Evolutionary conservation across 2,888 invertebrate species (phyloP), one percentile per base, ranked within the genome.

Genomic region (Escarpia spicata): DNA sequence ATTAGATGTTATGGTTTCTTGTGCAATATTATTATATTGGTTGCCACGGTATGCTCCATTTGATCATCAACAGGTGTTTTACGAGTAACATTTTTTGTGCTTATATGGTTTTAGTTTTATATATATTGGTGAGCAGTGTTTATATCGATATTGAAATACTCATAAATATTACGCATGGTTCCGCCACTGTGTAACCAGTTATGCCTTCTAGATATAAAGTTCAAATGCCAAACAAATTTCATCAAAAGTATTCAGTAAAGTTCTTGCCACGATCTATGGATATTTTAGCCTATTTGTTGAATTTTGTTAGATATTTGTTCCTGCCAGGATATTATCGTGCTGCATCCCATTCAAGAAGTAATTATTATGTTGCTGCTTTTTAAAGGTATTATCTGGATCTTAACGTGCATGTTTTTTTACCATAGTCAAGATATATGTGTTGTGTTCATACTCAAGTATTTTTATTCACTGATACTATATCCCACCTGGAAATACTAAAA

Each of bases 1-100:
- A 75, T 75, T 75, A 75, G 75, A 75, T 75, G 19, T 75, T 75
- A 75, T 75, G 75, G 75, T 75, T 75, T 75, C n/a, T 26, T 75
- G 75, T 75, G 75, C 75, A 75, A 75, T 75, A 75, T 75, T 75
- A 75, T 75, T 75, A n/a, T 75, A 75, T 75, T 75, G 19, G 75
- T 26, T 75, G n/a, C n/a, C 75, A 75, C 3, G 6, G 75, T 75
- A 26, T 75, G 75, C 75, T 26, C 75, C 75, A 75, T 75, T 75
- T 75, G n/a, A 19, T 26, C 75, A 75, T n/a, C 4, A 75, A n/a
- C 75, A 75, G 26, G 75, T 75, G 19, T 75, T 75, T 26, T 75
- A 75, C 12, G 12, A 75, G 19, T 75, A 75, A 75, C 2, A 75
- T 75, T 75, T 75, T 37, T 52, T 75, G 3, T 26, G 75, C 26